phyloP scores from a whole-genome alignment of 53 echinoderm and acorn worm species.

The Paracentrotus lividus region DNA sequence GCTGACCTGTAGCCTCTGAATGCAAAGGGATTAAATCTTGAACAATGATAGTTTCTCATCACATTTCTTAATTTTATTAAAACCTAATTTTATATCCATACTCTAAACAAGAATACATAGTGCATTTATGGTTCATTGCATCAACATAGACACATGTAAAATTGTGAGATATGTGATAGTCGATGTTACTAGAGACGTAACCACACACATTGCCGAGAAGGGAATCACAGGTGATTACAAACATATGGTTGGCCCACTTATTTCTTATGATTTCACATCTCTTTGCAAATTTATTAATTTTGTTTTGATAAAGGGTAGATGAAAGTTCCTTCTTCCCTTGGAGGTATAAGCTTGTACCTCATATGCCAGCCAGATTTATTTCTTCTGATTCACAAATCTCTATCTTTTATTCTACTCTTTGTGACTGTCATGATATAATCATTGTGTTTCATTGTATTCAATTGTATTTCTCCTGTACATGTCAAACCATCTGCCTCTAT shows the following conservation, averaged over 20 bases:
- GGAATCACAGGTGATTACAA: conserved; percentile 3
- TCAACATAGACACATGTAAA: neutral
- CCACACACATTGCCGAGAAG: conserved; percentile 32
- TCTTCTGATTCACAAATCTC: neutral
- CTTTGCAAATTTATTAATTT: conserved; percentile 36
- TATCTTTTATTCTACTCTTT: neutral
- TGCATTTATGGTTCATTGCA: neutral
- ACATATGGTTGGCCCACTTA: conserved; percentile 41
- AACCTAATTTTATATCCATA: neutral
- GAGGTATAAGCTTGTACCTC: neutral
- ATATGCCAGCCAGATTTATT: neutral
- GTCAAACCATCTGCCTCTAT: neutral
- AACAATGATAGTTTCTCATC: too few species aligned
- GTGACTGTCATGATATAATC: neutral
- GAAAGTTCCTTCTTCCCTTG: neutral
- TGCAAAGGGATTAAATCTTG: too few species aligned
- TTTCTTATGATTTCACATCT: conserved; percentile 36
- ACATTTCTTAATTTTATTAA: too few species aligned
- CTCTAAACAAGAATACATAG: neutral
- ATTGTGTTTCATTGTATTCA: neutral
- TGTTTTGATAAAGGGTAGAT: conserved; percentile 49
- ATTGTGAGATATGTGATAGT: conserved; percentile 43
- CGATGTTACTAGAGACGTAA: conserved; percentile 4
- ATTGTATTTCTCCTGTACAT: neutral
- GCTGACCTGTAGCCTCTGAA: too few species aligned